Percentiles rank a stretch among this genome's conserved stretches.
Conservation (phyloP, 2,113 vertebrate species). For the Pycnonotus jocosus region DNA sequence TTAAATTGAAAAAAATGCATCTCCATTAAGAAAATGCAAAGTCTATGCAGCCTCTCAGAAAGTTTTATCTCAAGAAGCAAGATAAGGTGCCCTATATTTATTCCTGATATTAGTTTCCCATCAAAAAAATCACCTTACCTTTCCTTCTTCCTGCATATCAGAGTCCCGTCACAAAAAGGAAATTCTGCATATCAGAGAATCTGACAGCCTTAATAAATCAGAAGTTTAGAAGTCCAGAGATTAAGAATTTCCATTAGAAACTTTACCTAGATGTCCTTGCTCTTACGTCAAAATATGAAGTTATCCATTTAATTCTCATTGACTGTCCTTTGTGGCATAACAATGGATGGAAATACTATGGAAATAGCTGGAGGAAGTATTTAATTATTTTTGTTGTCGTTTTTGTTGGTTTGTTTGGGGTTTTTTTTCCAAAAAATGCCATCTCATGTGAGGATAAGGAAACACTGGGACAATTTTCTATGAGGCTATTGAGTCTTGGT, state of each 20-base stretch:
- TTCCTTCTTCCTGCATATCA: not conserved
- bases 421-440: not conserved
- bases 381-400: not conserved
- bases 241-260: not conserved
- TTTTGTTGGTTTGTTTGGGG: too few relatives aligned
- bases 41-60: not conserved
- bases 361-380: not conserved
- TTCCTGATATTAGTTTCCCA: not conserved
- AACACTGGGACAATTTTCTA: not conserved
- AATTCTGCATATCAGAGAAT: not conserved
- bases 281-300: not conserved
- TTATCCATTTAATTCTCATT: not conserved
- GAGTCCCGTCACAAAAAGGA: not conserved
- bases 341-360: not conserved
- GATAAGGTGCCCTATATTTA: not conserved
- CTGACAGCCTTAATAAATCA: not conserved
- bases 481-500: not conserved
- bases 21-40: not conserved
- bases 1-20: constrained; percentile 31
- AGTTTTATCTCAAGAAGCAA: not conserved
- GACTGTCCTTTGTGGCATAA: not conserved
- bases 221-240: not conserved
- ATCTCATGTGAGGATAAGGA: not conserved
- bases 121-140: not conserved
- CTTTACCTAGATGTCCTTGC: not conserved